These are phyloP conservation scores for Callaeas wilsoni DNA, from an alignment of 2,113 vertebrate species.

Conservation along the genomic window DNA sequence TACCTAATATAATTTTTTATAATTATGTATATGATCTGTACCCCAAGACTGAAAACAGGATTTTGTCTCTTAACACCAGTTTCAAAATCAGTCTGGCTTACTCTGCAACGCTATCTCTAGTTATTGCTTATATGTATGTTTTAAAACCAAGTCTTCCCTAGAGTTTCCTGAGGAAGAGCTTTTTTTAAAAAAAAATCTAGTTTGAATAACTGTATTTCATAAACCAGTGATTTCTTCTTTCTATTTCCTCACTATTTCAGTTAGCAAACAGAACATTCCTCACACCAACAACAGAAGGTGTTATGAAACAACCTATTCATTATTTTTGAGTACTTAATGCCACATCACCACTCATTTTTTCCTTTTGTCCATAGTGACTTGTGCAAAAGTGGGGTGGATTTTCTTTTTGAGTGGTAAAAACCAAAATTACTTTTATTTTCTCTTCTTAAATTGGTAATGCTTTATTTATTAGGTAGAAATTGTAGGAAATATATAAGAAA, in stretches of 20 bases:
- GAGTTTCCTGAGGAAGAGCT: not conserved
- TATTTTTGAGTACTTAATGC: not conserved
- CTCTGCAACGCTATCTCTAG: not conserved
- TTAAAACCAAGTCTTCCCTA: not conserved
- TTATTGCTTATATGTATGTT: not conserved
- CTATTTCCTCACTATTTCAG: not conserved
- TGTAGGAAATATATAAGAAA: not conserved
- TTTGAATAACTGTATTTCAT: not conserved
- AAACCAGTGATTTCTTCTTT: not conserved
- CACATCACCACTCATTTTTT: not conserved
- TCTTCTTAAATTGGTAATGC: not conserved
- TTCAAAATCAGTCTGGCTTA: not conserved
- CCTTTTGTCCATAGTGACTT: not conserved
- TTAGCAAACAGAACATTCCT: not conserved
- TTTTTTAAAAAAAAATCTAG: not conserved
- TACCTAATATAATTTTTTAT: not conserved
- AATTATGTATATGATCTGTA: not conserved
- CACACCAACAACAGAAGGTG: not conserved
- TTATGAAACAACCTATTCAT: not conserved
- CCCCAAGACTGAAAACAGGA: rapidly evolving
- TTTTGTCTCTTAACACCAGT: not conserved
- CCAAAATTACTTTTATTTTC: not conserved
- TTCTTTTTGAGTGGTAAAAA: not conserved
- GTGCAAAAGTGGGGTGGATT: not conserved
- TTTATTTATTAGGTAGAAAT: not conserved